Percentiles rank a stretch among this genome's conserved stretches.
Conservation (phyloP, 2,113 vertebrate genomes). For the Dinomys branickii region DNA sequence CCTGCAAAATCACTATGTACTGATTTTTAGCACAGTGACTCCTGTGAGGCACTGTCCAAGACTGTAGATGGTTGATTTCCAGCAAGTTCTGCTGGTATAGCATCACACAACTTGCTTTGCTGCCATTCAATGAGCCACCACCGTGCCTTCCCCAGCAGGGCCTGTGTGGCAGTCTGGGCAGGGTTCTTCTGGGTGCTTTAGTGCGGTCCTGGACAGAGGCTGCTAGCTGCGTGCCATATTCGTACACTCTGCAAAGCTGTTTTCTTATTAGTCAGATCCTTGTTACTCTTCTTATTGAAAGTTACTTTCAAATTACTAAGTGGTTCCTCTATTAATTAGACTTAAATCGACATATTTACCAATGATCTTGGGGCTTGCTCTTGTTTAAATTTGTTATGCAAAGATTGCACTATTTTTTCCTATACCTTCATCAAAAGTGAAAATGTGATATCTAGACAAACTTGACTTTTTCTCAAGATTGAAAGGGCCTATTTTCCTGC, state of each 20-base stretch:
- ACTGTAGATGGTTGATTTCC: not conserved
- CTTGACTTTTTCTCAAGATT: not conserved
- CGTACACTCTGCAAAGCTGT: not conserved
- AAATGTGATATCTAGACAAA: not conserved
- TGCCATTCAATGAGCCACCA: not conserved
- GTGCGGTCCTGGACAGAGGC: not conserved
- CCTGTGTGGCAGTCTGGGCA: too few species aligned
- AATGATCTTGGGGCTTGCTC: not conserved
- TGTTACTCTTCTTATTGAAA: not conserved
- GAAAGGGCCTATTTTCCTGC: not conserved
- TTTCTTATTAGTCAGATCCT: not conserved
- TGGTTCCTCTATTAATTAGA: not conserved
- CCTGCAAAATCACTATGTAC: not conserved
- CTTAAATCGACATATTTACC: not conserved
- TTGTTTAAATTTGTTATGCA: not conserved
- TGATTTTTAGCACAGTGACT: not conserved
- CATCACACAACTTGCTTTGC: too few species aligned
- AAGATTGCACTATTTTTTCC: not conserved
- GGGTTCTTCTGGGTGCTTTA: accelerated
- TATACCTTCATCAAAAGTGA: not conserved
- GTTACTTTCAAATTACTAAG: not conserved
- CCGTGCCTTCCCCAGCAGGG: not conserved
- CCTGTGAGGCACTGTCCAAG: not conserved
- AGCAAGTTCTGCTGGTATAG: not conserved
- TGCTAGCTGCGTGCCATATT: not conserved